Evolutionary conservation across 2,797 vertebrate genomes (phyloP), one percentile per base, ranked within the genome.

Genomic region (Macrochelys suwanniensis): DNA sequence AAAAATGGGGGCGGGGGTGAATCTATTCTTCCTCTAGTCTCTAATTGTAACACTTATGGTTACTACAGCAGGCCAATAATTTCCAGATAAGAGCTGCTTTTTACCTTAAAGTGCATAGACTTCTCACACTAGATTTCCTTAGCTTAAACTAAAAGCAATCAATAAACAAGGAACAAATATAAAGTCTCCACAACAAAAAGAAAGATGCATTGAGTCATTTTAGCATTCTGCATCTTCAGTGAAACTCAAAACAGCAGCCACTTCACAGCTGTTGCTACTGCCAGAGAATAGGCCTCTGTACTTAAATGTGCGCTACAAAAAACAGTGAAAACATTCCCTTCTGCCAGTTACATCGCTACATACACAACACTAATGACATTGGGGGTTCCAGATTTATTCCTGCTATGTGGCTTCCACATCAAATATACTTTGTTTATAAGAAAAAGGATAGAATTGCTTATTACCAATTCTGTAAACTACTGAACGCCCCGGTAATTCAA

Each of bases 141-240:
- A 89, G 85, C 54, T 65, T 59, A 33, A 1, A 8, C 10, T 26
- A 92, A 65, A 86, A 84, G 19, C 23, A 76, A 37, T 71, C 65
- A 71, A 71, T 23, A 88, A 94, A 85, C 49, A 88, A 83, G 23
- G 45, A 26, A 6, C 80, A 91, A 94, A 83, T 53, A 76, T 11
- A 28, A 76, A 61, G 17, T 85, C n/a, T 53, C 89, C 80, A 87
- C 81, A 95, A 87, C 86, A 28, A 92, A 87, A 5, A 42, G 37
- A 71, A 71, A 77, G 26, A 77, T 49, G 28, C 76, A 10, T 83
- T 37, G 79, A 77, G 5, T 93, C 26, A 51, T 84, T 87, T 49
- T 88, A 49, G 37, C 17, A 74, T 77, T 82, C 88, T 95, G 11
- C 74, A 47, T 87, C n/a, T 54, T 91, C 84, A 91, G 49, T 10